Evolutionary conservation across 2,113 vertebrate genomes (phyloP).

Genomic region (Motacilla alba): DNA sequence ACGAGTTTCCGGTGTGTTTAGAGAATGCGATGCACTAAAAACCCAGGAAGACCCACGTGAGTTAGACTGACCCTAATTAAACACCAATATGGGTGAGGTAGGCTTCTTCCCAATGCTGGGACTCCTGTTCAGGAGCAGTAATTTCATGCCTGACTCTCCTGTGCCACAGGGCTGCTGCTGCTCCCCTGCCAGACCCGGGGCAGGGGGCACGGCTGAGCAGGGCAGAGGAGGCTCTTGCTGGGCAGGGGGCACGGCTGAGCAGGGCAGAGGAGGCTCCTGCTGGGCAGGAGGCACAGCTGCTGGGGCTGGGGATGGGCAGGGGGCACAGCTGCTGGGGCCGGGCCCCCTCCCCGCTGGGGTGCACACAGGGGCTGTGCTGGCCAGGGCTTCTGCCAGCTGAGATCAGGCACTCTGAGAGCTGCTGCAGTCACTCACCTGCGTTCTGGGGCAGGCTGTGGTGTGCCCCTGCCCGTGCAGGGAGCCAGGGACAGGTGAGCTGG

Average conservation of each 20-base stretch:
- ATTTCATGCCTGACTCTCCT: neutral
- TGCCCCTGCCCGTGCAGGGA: neutral
- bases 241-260: rapidly evolving
- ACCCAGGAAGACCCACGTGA: neutral
- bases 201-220: rapidly evolving
- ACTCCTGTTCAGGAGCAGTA: neutral
- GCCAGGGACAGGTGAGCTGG: neutral
- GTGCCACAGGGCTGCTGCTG: neutral
- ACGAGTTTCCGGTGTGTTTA: neutral
- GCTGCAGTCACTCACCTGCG: rapidly evolving
- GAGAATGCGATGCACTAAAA: rapidly evolving
- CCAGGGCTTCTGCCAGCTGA: rapidly evolving
- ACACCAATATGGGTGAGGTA: rapidly evolving
- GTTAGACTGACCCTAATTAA: neutral
- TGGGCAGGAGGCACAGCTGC: no score
- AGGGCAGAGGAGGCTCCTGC: no score
- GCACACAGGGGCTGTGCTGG: neutral
- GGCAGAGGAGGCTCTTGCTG: neutral
- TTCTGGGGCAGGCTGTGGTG: rapidly evolving
- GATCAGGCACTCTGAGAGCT: neutral
- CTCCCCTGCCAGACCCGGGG: neutral
- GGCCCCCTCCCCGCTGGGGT: rapidly evolving
- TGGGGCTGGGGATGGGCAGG: no score
- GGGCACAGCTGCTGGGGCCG: neutral
- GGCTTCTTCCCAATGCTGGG: neutral